Conservation (phyloP, 2,797 vertebrate species). For the Kryptopterus vitreolus region DNA sequence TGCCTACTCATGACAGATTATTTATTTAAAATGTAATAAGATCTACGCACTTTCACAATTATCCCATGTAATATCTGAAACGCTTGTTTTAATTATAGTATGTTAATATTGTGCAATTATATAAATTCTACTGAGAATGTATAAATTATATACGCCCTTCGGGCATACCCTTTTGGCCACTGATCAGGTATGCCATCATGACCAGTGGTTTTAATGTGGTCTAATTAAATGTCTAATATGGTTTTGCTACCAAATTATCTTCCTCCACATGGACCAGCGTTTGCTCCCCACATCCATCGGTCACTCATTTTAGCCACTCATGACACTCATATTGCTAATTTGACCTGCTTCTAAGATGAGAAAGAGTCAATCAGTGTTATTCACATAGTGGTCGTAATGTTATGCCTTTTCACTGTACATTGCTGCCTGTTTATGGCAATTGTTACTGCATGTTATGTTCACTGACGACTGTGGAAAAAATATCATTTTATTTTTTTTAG, state of each 20-base stretch:
- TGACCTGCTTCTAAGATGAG: too few relatives aligned
- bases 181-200: too few relatives aligned
- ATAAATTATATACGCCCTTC: background rate
- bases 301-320: too few relatives aligned
- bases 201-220: too few relatives aligned
- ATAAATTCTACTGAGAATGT: background rate
- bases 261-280: too few relatives aligned
- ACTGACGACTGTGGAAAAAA: background rate
- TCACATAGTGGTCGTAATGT: too few relatives aligned
- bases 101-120: background rate
- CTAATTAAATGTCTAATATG: too few relatives aligned
- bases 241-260: too few relatives aligned
- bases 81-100: background rate
- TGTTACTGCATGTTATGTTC: background rate
- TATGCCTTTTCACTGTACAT: background rate
- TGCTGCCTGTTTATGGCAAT: background rate
- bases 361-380: too few relatives aligned
- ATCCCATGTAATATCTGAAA: background rate
- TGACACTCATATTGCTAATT: too few relatives aligned
- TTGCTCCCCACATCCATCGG: too few relatives aligned
- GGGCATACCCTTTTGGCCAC: too few relatives aligned
- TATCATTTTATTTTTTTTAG: background rate
- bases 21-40: background rate
- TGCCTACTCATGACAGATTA: background rate
- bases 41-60: background rate